These are phyloP conservation scores for Mya arenaria DNA, from an alignment of 1,140 invertebrate species.

Conservation along the genomic window DNA sequence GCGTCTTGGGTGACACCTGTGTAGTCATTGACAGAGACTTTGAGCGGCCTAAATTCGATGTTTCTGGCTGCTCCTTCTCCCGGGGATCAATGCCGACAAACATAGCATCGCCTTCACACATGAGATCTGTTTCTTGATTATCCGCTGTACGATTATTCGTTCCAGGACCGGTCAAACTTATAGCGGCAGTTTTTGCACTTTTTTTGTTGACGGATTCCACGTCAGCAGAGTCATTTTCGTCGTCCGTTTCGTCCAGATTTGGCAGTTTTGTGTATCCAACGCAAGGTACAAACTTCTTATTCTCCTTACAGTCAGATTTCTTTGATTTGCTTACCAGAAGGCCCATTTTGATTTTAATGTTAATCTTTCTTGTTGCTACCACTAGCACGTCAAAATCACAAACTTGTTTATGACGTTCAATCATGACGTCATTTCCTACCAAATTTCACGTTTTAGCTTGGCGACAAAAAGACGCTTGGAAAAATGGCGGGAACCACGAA, in stretches of 20 bases:
- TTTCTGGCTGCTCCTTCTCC: no score
- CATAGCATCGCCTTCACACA: neutral
- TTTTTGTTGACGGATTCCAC: no score
- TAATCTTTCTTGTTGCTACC: neutral
- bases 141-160: neutral
- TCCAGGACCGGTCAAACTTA: no score
- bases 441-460: neutral
- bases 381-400: neutral
- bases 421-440: slow-evolving; percentile 35
- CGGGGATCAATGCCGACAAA: neutral
- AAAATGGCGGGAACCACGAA: slow-evolving; percentile 35
- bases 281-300: neutral
- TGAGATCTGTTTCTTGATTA: neutral
- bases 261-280: slow-evolving; percentile 15
- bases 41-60: neutral
- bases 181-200: no score
- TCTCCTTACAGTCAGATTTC: neutral
- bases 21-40: slow-evolving; percentile 20
- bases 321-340: slow-evolving; percentile 21
- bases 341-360: slow-evolving; percentile 19
- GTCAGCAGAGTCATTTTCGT: neutral
- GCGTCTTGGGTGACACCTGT: neutral
- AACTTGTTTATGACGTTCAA: neutral
- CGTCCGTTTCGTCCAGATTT: neutral
- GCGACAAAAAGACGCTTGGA: neutral